A percentile compares a stretch with the other conserved stretches of the same genome.
These are phyloP conservation scores for Elgaria multicarinata DNA, from an alignment of 2,113 vertebrate species.

Conservation along the genomic window DNA sequence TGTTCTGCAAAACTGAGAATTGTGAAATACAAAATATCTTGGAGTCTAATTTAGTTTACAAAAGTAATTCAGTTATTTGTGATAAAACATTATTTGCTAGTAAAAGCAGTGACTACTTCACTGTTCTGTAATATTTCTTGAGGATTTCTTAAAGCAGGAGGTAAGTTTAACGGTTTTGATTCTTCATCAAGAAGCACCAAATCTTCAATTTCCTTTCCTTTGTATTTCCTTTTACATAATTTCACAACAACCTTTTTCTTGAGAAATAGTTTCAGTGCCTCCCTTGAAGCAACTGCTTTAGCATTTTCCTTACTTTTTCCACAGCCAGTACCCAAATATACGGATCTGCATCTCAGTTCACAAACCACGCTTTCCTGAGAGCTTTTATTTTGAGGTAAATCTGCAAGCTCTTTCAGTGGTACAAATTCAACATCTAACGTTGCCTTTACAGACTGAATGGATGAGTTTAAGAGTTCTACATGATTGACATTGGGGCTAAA, in stretches of 20 bases:
- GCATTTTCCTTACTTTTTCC: conserved; percentile 93
- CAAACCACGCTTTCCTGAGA: conserved; percentile 96
- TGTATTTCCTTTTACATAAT: conserved; percentile 91
- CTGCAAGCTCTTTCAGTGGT: conserved; percentile 93
- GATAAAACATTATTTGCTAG: conserved; percentile 65
- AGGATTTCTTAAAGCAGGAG: conserved; percentile 93
- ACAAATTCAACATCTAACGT: conserved; percentile 92
- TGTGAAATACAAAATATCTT: conserved; percentile 83
- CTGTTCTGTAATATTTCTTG: conserved; percentile 77
- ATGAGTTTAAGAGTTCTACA: conserved; percentile 88
- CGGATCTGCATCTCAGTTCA: conserved; percentile 92
- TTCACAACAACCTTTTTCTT: conserved; percentile 94
- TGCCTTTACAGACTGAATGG: conserved; percentile 92
- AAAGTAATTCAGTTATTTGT: conserved; percentile 75
- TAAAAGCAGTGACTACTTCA: conserved; percentile 47
- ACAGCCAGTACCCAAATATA: conserved; percentile 96
- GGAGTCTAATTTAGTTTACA: conserved; percentile 78
- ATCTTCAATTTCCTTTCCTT: conserved; percentile 92
- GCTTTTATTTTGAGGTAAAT: conserved; percentile 90
- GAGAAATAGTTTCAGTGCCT: conserved; percentile 95
- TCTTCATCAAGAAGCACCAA: conserved; percentile 93
- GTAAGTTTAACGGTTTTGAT: conserved; percentile 87
- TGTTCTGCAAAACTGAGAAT: conserved; percentile 82
- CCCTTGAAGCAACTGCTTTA: conserved; percentile 93
- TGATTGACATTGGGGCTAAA: conserved; percentile 93